phyloP scores from a whole-genome alignment of 1,140 invertebrate genomes.

The Philopotamus ludificatus region DNA sequence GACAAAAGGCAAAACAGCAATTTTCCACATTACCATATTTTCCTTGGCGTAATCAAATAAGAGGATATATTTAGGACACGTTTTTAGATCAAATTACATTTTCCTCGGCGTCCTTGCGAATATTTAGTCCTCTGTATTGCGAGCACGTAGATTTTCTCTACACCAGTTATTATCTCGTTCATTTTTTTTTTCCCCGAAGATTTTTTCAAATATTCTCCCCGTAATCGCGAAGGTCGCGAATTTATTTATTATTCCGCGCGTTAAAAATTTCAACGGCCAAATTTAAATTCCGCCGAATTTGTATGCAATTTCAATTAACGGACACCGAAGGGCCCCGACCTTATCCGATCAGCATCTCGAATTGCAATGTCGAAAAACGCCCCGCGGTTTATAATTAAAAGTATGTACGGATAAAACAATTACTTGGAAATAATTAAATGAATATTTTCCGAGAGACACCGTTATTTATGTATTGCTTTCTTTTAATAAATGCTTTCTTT shows the following conservation, averaged over 20 bases:
- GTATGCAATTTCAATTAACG: constrained; percentile 24
- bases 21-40: constrained; percentile 19
- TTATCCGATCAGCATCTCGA: constrained; percentile 20
- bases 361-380: constrained; percentile 14
- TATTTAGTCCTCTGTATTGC: background rate
- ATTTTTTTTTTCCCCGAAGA: background rate
- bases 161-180: background rate
- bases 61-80: background rate
- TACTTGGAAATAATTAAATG: constrained; percentile 40
- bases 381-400: constrained; percentile 29
- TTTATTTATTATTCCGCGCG: too few species aligned
- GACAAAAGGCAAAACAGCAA: too few species aligned
- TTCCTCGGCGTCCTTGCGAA: constrained; percentile 1
- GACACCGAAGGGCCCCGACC: background rate
- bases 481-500: too few species aligned
- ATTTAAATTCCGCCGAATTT: background rate
- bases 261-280: background rate
- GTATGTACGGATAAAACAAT: constrained; percentile 39
- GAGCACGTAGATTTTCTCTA: background rate
- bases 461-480: too few species aligned
- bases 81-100: constrained; percentile 5
- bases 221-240: background rate
- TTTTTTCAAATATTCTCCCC: background rate
- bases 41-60: constrained; percentile 19
- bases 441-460: background rate